phyloP scores from a whole-genome alignment of 30 jellyfish, hydroid and myxozoan genomes.

The Cassiopea xamachana region DNA sequence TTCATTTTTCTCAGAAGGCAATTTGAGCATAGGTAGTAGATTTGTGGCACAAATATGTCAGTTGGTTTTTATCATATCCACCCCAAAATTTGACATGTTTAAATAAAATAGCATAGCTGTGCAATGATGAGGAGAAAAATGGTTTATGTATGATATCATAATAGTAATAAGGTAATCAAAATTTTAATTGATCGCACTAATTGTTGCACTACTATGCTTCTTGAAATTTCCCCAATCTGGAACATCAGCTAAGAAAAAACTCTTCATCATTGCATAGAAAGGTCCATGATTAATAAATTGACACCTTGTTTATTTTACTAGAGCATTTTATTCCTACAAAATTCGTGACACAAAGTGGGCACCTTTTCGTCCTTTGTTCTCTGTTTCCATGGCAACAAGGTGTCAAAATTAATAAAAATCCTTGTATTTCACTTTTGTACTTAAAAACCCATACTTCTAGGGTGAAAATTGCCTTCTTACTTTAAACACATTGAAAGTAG shows the following conservation, averaged over 20 bases:
- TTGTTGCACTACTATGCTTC: neutral
- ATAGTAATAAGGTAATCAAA: constrained; percentile 1
- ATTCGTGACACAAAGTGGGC: neutral
- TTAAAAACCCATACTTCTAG: neutral
- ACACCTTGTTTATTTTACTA: neutral
- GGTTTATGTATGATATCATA: neutral
- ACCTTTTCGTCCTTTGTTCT: neutral
- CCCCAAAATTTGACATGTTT: neutral
- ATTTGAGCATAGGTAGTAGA: neutral
- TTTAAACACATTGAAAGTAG: neutral
- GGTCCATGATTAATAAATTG: neutral
- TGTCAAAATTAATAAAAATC: neutral
- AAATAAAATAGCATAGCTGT: neutral
- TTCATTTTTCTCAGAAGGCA: neutral
- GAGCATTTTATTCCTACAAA: neutral
- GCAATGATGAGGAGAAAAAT: constrained; percentile 18
- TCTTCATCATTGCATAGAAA: constrained; percentile 7
- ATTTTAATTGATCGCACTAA: neutral
- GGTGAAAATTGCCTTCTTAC: neutral
- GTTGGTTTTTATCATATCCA: neutral
- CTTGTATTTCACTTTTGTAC: neutral
- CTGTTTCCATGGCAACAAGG: neutral
- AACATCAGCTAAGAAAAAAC: neutral
- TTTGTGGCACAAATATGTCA: constrained; percentile 5
- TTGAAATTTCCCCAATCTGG: neutral